A percentile compares a stretch with the other conserved stretches of the same genome.
Evolutionary conservation across 2,888 invertebrate genomes (phyloP).

Genomic region (Orchesella flavescens): DNA sequence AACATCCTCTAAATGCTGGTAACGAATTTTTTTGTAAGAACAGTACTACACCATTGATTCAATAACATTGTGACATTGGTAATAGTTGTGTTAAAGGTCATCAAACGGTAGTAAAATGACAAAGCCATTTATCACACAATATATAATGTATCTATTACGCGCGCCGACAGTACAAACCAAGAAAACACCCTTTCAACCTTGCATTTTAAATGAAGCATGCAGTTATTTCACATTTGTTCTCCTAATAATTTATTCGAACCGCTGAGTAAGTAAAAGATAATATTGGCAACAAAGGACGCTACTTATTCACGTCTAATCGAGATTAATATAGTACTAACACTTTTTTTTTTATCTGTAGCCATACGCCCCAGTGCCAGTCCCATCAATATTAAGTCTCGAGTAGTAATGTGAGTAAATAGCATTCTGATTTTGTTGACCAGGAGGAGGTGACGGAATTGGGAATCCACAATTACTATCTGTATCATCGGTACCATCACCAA

Average conservation of each 20-base stretch:
- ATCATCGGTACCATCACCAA: conserved; percentile 54
- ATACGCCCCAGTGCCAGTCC: conserved; percentile 19
- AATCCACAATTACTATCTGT: conserved; percentile 69
- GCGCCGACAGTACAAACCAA: neutral
- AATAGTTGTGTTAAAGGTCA: too few relatives aligned
- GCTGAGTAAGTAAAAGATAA: too few relatives aligned
- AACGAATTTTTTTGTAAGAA: neutral
- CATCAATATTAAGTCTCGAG: conserved; percentile 39
- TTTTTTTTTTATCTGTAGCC: neutral
- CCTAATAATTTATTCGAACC: too few relatives aligned
- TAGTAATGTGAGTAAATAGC: conserved; percentile 49
- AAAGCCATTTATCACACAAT: conserved; percentile 7
- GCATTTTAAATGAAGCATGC: conserved; percentile 34
- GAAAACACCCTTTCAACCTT: conserved; percentile 37
- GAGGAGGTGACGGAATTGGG: conserved; percentile 57
- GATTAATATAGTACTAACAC: too few relatives aligned
- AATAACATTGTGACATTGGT: too few relatives aligned
- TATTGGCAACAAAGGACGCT: too few relatives aligned
- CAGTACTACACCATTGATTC: too few relatives aligned
- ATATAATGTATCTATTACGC: too few relatives aligned
- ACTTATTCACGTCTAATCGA: too few relatives aligned
- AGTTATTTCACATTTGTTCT: neutral
- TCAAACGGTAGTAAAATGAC: neutral
- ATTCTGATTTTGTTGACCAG: conserved; percentile 16
- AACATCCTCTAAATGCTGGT: too few relatives aligned